Conservation (phyloP, 1,140 invertebrate species). For the Megalopta genalis region DNA sequence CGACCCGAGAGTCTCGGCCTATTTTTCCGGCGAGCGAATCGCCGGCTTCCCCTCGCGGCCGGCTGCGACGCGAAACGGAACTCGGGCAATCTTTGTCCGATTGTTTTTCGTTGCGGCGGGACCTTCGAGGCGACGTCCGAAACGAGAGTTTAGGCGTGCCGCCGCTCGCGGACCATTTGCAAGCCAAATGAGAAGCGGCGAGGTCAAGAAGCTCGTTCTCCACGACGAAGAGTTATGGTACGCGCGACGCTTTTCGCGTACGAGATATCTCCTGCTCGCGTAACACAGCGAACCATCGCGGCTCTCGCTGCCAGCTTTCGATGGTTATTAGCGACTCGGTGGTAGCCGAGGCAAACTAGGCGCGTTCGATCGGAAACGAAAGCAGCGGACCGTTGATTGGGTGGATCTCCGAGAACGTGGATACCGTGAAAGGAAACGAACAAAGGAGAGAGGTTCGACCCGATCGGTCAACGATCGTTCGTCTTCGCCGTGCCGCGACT, state of each 20-base stretch:
- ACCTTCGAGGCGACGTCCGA: neutral
- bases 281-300: too few species aligned
- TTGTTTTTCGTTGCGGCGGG: neutral
- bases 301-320: neutral
- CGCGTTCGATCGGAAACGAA: neutral
- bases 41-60: neutral
- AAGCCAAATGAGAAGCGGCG: conserved; percentile 67
- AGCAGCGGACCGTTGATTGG: too few species aligned
- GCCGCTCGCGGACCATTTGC: conserved; percentile 61
- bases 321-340: too few species aligned
- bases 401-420: too few species aligned
- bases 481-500: too few species aligned
- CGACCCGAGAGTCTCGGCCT: neutral
- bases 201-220: conserved; percentile 65
- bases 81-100: neutral
- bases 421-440: too few species aligned
- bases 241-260: conserved; percentile 20
- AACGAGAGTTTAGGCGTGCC: conserved; percentile 18
- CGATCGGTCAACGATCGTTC: too few species aligned
- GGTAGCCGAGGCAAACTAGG: neutral
- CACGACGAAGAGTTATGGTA: conserved; percentile 57
- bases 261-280: neutral
- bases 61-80: too few species aligned
- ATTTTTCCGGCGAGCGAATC: neutral
- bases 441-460: too few species aligned